Base-by-base conservation (phyloP, 1,140 invertebrate genomes). In the Trypoxylus dichotomus region DNA sequence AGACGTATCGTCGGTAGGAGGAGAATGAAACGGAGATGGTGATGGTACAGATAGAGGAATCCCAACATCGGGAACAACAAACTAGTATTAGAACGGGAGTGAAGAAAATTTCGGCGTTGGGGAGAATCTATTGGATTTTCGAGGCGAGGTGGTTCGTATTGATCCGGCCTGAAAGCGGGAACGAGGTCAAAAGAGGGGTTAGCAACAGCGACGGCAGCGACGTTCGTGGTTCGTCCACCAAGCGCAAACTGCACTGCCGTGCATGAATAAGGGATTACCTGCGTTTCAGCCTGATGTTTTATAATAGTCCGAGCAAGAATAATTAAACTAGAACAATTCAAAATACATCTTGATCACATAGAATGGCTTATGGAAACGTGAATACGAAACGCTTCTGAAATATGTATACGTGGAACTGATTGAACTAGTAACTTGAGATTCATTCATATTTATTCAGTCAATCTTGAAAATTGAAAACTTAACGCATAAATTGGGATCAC, bases 101-200 rank as follows among this genome's bases (percentile, higher is more conserved):
- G 60, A 63, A 21, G 60, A 27, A 27, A 63, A 63, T 63, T 63
- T 63, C 60, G 60, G 60, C 60, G n/a, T 19, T 63, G 60, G 32
- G 60, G 60, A 63, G 60, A 63, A 63, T 63, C 60, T 63, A 63
- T 63, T 63, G 60, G 60, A 63, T 63, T 63, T 63, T 27, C 21
- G 60, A 25, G 60, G 60, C 60, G 60, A 27, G 60, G 60, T 63
- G 60, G 60, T 13, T 24, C 2, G 60, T 63, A 63, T 63, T 63
- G 60, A 63, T 63, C 60, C 60, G 60, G 8, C 25, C 60, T 63
- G 60, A 63, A 63, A 63, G 60, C 60, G 19, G 60, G 60, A 63
- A 63, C 60, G 60, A 63, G 60, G 60, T 63, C 60, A 63, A 63
- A 63, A 27, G 25, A 27, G 60, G 60, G 60, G 60, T 63, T 63